Percentiles rank a stretch among this genome's conserved stretches.
These are phyloP conservation scores for Cololabis saira DNA, from an alignment of 2,113 vertebrate genomes.

Conservation along the genomic window DNA sequence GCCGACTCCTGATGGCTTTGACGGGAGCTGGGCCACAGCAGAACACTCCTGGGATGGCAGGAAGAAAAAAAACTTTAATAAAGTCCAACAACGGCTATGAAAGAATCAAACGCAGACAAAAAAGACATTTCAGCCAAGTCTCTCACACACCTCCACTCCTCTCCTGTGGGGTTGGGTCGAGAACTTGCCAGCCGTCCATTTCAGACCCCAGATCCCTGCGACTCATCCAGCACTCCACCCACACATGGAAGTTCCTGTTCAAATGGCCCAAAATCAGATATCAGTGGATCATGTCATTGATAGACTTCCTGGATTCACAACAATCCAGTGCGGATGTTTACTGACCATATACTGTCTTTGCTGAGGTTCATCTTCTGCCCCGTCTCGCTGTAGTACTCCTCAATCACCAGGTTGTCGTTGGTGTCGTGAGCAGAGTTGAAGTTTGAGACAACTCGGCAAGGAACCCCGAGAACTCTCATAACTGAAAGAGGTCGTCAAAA, in stretches of 20 bases:
- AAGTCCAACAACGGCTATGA: neutral
- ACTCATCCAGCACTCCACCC: slow-evolving; percentile 95
- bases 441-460: slow-evolving; percentile 87
- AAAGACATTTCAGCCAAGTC: neutral
- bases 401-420: slow-evolving; percentile 80
- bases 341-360: slow-evolving; percentile 89
- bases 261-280: neutral
- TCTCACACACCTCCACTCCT: slow-evolving; percentile 85
- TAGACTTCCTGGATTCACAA: neutral
- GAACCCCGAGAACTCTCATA: slow-evolving; percentile 90
- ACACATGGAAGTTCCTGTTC: slow-evolving; percentile 94
- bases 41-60: slow-evolving; percentile 75
- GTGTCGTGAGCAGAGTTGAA: slow-evolving; percentile 90
- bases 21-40: slow-evolving; percentile 87
- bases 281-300: neutral
- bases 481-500: slow-evolving; percentile 71
- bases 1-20: slow-evolving; percentile 78
- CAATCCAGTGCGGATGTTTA: neutral
- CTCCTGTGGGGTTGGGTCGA: slow-evolving; percentile 95
- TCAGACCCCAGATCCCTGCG: slow-evolving; percentile 82
- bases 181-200: slow-evolving; percentile 91
- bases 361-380: slow-evolving; percentile 81
- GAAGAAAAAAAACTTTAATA: neutral
- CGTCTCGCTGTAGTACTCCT: slow-evolving; percentile 84
- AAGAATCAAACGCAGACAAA: neutral